Base-by-base conservation (phyloP, 2,113 vertebrate species). In the Gallinago paraguaiae region DNA sequence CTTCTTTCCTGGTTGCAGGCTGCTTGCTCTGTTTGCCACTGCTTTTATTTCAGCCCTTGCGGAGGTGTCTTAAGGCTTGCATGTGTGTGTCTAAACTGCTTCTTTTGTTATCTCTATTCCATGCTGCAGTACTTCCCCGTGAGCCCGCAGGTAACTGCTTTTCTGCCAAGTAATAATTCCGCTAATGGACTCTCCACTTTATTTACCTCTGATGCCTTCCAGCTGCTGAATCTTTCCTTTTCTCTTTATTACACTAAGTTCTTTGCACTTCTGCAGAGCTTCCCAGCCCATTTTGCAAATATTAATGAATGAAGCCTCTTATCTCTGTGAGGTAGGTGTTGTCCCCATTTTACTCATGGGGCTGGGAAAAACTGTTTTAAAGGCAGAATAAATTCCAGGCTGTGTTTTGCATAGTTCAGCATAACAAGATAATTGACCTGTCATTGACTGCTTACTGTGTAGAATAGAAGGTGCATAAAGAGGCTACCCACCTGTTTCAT, bases 71-170 rank as follows among this genome's bases (percentile, higher is more conserved):
- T 63, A 24, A 82, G 50, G 90, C 93, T 87, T 95, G 68, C 28
- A 22, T 12, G 7, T 57, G 51, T 67, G 30, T 93, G 23, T 95
- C 69, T 97, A 83, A 94, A 94, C 61, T 57, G 56, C 92, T 94
- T 93, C 82, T 93, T 87, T 53, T 90, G 83, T 96, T 96, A n/a
- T 82, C 89, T 95, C 93, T 97, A 41, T 97, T 97, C 96, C 97
- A 97, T 91, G 96, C 98, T 97, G 96, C 98, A 99, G 99, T 99
- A 98, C 98, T 98, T 98, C 96, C 98, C 98, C 91, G 71, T 98
- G 98, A 98, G 98, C 98, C 92, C 43, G 35, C 98, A 99, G 99
- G 98, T 99, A 99, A 98, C 97, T 84, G 82, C 92, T 95, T 96
- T 97, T 94, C 75, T 86, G 90, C 89, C 64, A 86, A 82, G 46